Base-by-base conservation (phyloP, 2,113 vertebrate species). In the Cyanoramphus novaezelandiae region DNA sequence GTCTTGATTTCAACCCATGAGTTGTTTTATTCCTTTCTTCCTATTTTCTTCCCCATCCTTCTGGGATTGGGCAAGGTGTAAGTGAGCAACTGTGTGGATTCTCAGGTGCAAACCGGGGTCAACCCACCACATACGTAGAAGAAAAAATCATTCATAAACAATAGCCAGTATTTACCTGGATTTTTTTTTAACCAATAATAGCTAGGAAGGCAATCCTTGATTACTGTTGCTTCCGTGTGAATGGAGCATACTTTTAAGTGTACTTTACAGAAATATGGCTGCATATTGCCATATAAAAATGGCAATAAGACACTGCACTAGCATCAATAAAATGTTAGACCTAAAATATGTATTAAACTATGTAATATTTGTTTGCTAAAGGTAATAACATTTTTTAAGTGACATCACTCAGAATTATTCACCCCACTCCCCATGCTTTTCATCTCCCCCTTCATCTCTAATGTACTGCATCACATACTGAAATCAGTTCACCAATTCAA, bases 401-500 rank as follows among this genome's bases (percentile, higher is more conserved):
- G 47, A n/a, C 19, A 46, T 52, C 20, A 53, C 3, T 4, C 10
- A 59, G 44, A 67, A 63, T 59, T 88, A 74, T 69, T 76, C 11
- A 47, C 16, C 6, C 9, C 5, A 20, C 7, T 65, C 25, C 41
- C 23, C 12, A 33, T 27, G 10, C 8, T 80, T 82, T 63, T 77
- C 53, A 3, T 67, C 18, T 85, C 9, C 24, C 28, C 62, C 17
- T 70, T 79, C 15, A 44, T 33, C 16, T 44, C 41, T 80, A 43
- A 35, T 47, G 21, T 55, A 24, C 17, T 65, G 9, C 39, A 49
- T 47, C 10, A 35, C 11, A 67, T 9, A 59, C 62, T 82, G 57
- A 90, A 74, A 94, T 82, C 46, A 82, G 47, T 72, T 96, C 57
- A 43, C 10, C 63, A 60, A 41, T 83, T 95, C 82, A 93, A 44